phyloP scores from a whole-genome alignment of 2,797 vertebrate species.

The Gambelia wislizenii region DNA sequence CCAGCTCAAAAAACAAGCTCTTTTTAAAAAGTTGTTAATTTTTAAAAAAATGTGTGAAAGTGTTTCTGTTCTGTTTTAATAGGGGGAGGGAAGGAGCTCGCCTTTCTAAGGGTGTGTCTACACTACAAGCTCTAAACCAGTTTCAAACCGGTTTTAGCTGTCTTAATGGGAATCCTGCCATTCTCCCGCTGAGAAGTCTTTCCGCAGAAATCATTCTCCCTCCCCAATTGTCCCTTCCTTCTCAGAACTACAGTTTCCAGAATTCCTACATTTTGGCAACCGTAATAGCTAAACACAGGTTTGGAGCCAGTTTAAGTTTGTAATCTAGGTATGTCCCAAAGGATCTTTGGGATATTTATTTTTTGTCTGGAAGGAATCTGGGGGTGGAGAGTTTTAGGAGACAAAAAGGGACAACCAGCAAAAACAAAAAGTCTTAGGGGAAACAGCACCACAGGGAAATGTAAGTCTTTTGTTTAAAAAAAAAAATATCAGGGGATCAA shows the following conservation, averaged over 20 bases:
- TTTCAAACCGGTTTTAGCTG: conserved; percentile 1
- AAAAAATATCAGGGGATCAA: conserved; percentile 14
- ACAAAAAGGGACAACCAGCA: conserved; percentile 15
- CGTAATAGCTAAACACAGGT: not conserved
- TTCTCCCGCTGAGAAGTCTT: not conserved
- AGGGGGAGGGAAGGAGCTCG: not conserved
- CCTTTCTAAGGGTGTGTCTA: conserved; percentile 15
- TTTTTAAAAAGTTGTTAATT: not conserved
- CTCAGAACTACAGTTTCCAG: not conserved
- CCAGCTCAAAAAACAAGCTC: not conserved
- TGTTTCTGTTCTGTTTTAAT: conserved; percentile 20
- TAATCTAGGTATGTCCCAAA: conserved; percentile 21
- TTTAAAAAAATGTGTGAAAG: conserved; percentile 2
- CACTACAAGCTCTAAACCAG: conserved; percentile 24
- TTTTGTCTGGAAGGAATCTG: not conserved
- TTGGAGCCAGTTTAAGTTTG: conserved; percentile 29
- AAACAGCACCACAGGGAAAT: not conserved
- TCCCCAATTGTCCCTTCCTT: not conserved
- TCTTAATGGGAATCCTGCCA: not conserved
- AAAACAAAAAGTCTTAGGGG: not conserved
- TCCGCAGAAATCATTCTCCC: not conserved
- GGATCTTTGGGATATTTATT: rapidly evolving
- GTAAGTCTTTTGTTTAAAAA: not conserved
- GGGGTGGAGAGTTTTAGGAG: not conserved
- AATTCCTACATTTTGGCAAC: not conserved